Evolutionary conservation across 2,888 invertebrate species (phyloP).

Genomic region (Sarcophaga subvicina): DNA sequence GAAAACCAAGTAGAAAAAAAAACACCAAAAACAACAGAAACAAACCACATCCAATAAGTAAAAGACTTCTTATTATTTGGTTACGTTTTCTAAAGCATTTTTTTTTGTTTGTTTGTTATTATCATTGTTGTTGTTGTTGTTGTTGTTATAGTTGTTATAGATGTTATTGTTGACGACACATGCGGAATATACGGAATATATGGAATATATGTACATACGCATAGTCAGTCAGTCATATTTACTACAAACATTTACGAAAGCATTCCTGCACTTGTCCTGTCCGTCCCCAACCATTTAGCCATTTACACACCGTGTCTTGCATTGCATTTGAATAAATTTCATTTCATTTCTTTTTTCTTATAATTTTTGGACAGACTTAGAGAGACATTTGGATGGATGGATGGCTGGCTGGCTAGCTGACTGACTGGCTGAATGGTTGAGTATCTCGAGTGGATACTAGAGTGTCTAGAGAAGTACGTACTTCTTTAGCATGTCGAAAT

Average conservation of each 20-base stretch:
- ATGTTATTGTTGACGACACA: constrained; percentile 53
- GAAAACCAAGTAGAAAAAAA: constrained; percentile 31
- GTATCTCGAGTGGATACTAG: constrained; percentile 63
- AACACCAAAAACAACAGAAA: constrained; percentile 5
- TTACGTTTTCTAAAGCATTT: constrained; percentile 38
- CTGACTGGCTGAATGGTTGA: not conserved
- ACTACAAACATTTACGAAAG: constrained; percentile 32
- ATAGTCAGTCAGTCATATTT: constrained; percentile 58
- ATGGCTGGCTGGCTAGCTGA: constrained; percentile 18
- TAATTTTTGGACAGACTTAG: not conserved
- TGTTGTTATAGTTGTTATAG: constrained; percentile 18
- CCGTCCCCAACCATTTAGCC: not conserved
- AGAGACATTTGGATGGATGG: constrained; percentile 62
- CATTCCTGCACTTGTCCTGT: not conserved
- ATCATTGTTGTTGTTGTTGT: not conserved
- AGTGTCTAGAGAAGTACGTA: constrained; percentile 60
- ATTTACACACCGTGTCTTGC: not conserved
- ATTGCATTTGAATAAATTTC: not conserved
- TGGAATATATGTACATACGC: constrained; percentile 21
- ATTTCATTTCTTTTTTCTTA: not conserved
- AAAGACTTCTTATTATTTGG: constrained; percentile 60
- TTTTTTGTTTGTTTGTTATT: too few relatives aligned
- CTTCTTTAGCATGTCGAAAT: constrained; percentile 59
- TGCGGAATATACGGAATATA: constrained; percentile 41
- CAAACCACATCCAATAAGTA: not conserved